A percentile compares a stretch with the other conserved stretches of the same genome.
Conservation (phyloP, 23 tunicate genomes). For the Styela plicata region DNA sequence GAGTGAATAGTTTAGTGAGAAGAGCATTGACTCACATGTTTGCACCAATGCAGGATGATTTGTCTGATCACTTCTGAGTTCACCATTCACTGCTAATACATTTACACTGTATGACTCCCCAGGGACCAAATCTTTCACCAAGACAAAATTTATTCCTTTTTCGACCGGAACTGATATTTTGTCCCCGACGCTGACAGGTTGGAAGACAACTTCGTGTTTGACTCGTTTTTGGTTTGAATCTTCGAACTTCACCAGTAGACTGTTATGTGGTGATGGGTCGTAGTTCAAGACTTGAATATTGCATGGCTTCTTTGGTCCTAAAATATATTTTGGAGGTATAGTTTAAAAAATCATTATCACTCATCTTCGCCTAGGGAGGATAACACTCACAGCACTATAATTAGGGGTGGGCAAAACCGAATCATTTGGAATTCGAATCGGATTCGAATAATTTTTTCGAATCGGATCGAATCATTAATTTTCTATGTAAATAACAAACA, state of each 20-base stretch:
- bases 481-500: no score
- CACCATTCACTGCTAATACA: background rate
- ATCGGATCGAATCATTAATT: no score
- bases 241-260: background rate
- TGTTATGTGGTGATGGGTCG: background rate
- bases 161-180: no score
- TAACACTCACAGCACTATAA: no score
- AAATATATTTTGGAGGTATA: no score
- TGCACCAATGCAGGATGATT: background rate
- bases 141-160: background rate
- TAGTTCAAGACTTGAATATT: background rate
- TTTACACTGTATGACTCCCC: background rate
- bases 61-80: background rate
- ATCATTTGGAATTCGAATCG: no score
- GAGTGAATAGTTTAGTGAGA: no score
- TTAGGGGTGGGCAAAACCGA: no score
- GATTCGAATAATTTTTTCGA: no score
- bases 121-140: background rate
- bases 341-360: no score
- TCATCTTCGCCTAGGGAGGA: no score
- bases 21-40: background rate
- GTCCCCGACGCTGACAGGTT: background rate
- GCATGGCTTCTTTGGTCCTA: background rate
- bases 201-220: background rate
- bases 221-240: background rate